Evolutionary conservation across 2,797 vertebrate species (phyloP), one percentile per base, ranked within the genome.

Genomic region (Fistularia tabacaria): DNA sequence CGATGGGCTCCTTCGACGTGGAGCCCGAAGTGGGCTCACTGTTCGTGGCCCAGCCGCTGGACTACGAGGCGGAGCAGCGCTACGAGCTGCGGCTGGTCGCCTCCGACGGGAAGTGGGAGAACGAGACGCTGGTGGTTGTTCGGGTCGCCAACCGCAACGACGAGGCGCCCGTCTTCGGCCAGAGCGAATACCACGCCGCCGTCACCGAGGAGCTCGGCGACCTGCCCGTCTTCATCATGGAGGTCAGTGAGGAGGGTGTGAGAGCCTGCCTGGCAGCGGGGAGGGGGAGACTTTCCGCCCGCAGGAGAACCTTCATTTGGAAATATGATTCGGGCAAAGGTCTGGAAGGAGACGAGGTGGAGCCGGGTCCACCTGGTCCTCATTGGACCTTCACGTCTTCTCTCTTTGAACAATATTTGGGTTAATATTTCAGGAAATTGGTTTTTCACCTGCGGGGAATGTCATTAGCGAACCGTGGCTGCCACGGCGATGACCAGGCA

Each of bases 81-180:
- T 93, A 94, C 76, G 92, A 92, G 64, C 91, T 97, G 36, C 91
- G 92, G 13, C 68, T 95, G 49, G 81, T 95, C 84, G 92, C 93
- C 12, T 96, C 93, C 10, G 94, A 96, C 54, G 94, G 95, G 11
- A 95, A 94, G 71, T 94, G 93, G 94, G 94, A 97, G 76, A 92
- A 94, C 76, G 93, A 93, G 61, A 81, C 93, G 2, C 80, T 89
- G 9, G 76, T 92, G 60, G 77, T 90, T 6, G 92, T 95, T 14
- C 92, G 77, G 25, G 84, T 95, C 38, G 73, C 93, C 3, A 96
- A 96, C 88, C 94, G 93, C 85, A 96, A 96, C 6, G 94, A 96
- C 7, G 94, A 96, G 75, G 91, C 92, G 7, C 94, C 94, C 0
- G 90, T 94, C 60, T 97, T 96, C 59, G 91, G 92, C 0, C 85